Percentiles rank a stretch among this genome's conserved stretches.
phyloP scores from a whole-genome alignment of 2,888 invertebrate genomes.

The Erannis defoliaria region DNA sequence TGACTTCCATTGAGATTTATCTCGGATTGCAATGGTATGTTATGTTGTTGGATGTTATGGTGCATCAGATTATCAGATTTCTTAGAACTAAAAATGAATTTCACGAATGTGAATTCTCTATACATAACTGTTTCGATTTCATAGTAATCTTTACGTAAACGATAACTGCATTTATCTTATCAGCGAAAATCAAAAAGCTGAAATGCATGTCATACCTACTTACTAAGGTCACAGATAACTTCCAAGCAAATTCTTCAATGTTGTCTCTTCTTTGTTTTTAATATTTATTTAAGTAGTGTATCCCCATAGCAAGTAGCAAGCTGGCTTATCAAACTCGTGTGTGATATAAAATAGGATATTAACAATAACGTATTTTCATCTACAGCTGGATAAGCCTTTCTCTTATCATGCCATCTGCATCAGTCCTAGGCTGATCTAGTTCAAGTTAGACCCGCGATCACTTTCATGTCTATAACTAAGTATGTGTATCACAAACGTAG shows the following conservation, averaged over 20 bases:
- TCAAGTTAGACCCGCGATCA: too few relatives aligned
- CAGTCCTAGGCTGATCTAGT: too few relatives aligned
- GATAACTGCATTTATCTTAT: conserved; percentile 35
- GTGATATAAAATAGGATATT: too few relatives aligned
- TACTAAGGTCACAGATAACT: not conserved
- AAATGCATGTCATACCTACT: not conserved
- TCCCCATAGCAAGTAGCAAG: too few relatives aligned
- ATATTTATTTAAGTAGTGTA: too few relatives aligned
- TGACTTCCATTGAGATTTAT: conserved; percentile 7
- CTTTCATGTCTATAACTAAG: too few relatives aligned
- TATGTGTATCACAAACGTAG: not conserved
- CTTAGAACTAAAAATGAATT: conserved; percentile 11
- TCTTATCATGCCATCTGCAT: too few relatives aligned
- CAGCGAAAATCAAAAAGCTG: conserved; percentile 16
- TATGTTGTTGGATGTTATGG: too few relatives aligned
- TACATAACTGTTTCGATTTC: too few relatives aligned
- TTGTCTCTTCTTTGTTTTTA: not conserved
- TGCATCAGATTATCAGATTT: not conserved
- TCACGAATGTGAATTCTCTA: conserved; percentile 5
- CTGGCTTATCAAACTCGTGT: too few relatives aligned
- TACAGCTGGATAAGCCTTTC: too few relatives aligned
- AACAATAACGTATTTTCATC: too few relatives aligned
- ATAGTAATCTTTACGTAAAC: conserved; percentile 17
- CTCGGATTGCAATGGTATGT: conserved; percentile 11
- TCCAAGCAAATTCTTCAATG: not conserved